Evolutionary conservation across 2,888 invertebrate species (phyloP).

Genomic region (Ecdyonurus torrentis): DNA sequence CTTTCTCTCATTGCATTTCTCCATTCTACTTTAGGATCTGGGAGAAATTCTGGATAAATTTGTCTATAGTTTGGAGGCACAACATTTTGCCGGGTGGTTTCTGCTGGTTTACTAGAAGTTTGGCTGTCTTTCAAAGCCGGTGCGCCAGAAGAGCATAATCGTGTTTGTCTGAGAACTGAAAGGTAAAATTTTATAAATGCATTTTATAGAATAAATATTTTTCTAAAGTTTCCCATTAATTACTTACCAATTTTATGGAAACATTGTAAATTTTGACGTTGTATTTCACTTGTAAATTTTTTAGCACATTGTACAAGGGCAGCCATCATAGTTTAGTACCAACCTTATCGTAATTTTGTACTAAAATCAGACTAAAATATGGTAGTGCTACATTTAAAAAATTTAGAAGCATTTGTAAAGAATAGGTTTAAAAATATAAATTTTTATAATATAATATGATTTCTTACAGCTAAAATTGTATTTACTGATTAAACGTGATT

Average conservation of each 20-base stretch:
- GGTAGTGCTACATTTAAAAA: no score
- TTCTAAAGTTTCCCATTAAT: no score
- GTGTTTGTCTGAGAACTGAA: neutral
- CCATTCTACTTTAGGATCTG: constrained; percentile 60
- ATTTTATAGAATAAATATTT: no score
- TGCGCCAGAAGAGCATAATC: neutral
- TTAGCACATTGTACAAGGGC: neutral
- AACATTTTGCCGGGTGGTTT: neutral
- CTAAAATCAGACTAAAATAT: no score
- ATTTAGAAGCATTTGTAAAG: no score
- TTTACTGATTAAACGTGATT: no score
- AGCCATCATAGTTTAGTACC: neutral
- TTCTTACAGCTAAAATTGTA: no score
- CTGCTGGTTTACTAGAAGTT: neutral
- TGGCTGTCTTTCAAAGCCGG: neutral
- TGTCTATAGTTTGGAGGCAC: neutral
- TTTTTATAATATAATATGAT: no score
- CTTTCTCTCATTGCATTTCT: constrained; percentile 71
- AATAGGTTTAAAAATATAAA: no score
- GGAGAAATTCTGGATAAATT: constrained; percentile 82
- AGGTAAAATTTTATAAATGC: neutral
- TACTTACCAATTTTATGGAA: neutral
- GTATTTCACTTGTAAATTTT: neutral
- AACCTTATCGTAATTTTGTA: no score
- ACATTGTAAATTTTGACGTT: neutral